Base-by-base conservation (phyloP, 1,140 invertebrate species). In the Nylanderia fulva region DNA sequence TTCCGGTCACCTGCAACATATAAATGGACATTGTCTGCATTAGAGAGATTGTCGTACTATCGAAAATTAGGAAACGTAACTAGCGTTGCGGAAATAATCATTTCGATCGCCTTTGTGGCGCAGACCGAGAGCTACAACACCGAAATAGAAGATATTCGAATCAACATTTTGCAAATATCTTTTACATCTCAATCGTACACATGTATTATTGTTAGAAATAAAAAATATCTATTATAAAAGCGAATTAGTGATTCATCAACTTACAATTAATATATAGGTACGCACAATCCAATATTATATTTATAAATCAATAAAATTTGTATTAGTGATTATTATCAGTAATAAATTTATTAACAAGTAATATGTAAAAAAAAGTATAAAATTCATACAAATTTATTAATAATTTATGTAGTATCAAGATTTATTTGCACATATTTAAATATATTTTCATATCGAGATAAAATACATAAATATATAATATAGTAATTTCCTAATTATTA, bases 1-100 rank as follows among this genome's bases (percentile, higher is more conserved):
- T 75, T 89, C 85, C 84, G 82, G 82, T 89, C 88, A 91, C 88
- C 94, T 94, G 93, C 3, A 94, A 94, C 88, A 91, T 63, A 91
- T 85, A 91, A 89, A 86, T 85, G 71, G n/a, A n/a, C 45, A 61
- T 77, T 29, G 84, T 88, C 48, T 54, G 82, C 68, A 85, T 88
- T 88, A 88, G 86, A 88, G 86, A 88, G 85, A 82, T 61, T 82
- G 74, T 36, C 54, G 33, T 27, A 3, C 42, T 36, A 69, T 63
- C 39, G 15, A 48, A 75, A 61, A 15, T 33, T 64, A 24, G 74
- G 54, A 76, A 85, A 80, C 68, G 45, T 85, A 82, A 88, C 63
- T 48, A 77, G 39, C 74, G 68, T 77, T 27, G 69, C 79, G 58
- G 61, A 66, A 52, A 88, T 88, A 63, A 88, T 68, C 66, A 79